Evolutionary conservation across 1,140 invertebrate species (phyloP).

Genomic region (Drosophila persimilis): DNA sequence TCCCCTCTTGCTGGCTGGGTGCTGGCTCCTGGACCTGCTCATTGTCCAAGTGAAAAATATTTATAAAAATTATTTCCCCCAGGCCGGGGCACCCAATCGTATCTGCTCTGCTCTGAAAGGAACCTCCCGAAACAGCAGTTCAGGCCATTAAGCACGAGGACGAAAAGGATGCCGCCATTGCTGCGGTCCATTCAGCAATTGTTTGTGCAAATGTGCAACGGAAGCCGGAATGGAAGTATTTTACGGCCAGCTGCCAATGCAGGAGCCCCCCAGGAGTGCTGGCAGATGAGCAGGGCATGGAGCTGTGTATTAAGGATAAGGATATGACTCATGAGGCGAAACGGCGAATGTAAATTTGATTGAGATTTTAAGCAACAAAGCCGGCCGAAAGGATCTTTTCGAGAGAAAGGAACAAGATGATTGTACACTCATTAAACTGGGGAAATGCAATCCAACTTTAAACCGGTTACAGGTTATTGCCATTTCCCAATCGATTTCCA

Average conservation of each 20-base stretch:
- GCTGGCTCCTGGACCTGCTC: constrained; percentile 16
- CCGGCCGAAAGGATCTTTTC: constrained; percentile 1
- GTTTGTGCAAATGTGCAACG: constrained; percentile 52
- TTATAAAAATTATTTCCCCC: constrained; percentile 63
- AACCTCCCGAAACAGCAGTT: constrained; percentile 35
- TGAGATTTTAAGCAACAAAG: constrained; percentile 35
- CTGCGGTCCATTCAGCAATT: constrained; percentile 47
- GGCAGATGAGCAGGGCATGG: not conserved
- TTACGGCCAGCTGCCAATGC: constrained; percentile 50
- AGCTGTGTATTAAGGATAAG: constrained; percentile 2
- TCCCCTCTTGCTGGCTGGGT: not conserved
- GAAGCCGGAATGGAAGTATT: constrained; percentile 51
- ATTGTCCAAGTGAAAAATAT: constrained; percentile 53
- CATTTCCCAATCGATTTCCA: too few relatives aligned
- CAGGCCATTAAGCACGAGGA: constrained; percentile 65
- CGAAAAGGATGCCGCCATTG: constrained; percentile 36
- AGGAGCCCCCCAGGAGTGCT: not conserved
- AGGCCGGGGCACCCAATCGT: not conserved
- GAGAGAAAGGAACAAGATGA: too few relatives aligned
- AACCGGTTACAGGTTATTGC: too few relatives aligned
- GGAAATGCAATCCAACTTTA: not conserved
- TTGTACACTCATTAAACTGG: not conserved
- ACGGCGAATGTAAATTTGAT: constrained; percentile 43
- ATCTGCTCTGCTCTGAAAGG: not conserved
- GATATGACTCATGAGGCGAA: constrained; percentile 26